Evolutionary conservation across 2,888 invertebrate species (phyloP).

Genomic region (Strigamia maritima): DNA sequence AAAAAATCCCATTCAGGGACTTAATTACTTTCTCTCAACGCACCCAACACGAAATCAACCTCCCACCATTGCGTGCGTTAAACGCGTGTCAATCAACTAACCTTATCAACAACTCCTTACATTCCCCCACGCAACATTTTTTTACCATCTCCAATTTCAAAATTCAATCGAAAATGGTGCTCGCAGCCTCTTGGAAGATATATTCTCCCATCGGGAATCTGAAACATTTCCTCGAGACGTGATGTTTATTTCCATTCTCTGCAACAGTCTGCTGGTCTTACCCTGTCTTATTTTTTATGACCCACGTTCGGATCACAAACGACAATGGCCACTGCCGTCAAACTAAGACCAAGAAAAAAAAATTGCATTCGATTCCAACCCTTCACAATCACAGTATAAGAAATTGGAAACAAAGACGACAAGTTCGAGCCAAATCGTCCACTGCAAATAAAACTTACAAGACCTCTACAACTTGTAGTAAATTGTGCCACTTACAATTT

Average conservation of each 20-base stretch:
- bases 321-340: background rate
- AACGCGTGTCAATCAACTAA: background rate
- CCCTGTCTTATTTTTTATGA: constrained; percentile 19
- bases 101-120: background rate
- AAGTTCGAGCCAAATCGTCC: background rate
- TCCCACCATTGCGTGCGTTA: background rate
- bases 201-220: background rate
- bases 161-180: background rate
- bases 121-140: background rate
- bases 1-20: background rate
- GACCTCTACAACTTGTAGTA: background rate
- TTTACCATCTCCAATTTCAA: background rate
- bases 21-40: background rate
- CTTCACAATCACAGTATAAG: background rate
- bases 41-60: background rate
- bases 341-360: background rate
- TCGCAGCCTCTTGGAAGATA: background rate
- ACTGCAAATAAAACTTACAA: background rate
- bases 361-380: background rate
- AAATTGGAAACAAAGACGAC: background rate
- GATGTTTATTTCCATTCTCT: constrained; percentile 14
- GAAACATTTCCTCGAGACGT: background rate
- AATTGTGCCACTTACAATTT: background rate
- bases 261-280: background rate
- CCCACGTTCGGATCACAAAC: constrained; percentile 18